Evolutionary conservation across 2,797 vertebrate genomes (phyloP).

Genomic region (Apogon talboti): DNA sequence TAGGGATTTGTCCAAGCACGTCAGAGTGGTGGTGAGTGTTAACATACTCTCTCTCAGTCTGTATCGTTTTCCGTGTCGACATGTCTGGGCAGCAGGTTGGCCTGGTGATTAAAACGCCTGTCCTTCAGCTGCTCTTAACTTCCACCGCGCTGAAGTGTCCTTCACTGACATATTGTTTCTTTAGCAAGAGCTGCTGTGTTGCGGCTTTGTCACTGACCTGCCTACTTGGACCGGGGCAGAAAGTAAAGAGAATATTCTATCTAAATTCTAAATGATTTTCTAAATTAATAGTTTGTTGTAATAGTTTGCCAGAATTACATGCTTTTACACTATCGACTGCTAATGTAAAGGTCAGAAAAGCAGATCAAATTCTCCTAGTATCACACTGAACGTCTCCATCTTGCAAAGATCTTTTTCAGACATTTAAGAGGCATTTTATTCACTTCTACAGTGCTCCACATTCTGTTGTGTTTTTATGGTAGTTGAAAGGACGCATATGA

Average conservation of each 20-base stretch:
- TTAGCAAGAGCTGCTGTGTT: neutral
- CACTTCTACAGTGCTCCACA: neutral
- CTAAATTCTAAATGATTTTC: neutral
- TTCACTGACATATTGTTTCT: conserved; percentile 12
- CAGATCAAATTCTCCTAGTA: too few relatives aligned
- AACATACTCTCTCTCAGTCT: conserved; percentile 38
- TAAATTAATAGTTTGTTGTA: neutral
- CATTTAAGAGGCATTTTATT: too few relatives aligned
- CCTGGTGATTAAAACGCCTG: conserved; percentile 53
- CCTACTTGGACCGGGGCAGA: neutral
- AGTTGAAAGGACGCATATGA: neutral
- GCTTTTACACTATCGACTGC: too few relatives aligned
- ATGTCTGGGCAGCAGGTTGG: conserved; percentile 48
- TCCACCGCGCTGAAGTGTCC: conserved; percentile 19
- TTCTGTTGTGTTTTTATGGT: neutral
- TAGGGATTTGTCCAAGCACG: conserved; percentile 97
- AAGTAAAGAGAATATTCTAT: too few relatives aligned
- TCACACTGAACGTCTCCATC: too few relatives aligned
- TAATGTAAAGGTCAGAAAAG: too few relatives aligned
- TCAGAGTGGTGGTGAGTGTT: conserved; percentile 96
- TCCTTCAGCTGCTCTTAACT: conserved; percentile 51
- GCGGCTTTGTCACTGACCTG: neutral
- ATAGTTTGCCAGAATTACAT: neutral
- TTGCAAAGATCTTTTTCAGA: too few relatives aligned
- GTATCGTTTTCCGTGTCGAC: conserved; percentile 64